Conservation (phyloP, 2,888 invertebrate species). For the Shargacucullia verbasci region DNA sequence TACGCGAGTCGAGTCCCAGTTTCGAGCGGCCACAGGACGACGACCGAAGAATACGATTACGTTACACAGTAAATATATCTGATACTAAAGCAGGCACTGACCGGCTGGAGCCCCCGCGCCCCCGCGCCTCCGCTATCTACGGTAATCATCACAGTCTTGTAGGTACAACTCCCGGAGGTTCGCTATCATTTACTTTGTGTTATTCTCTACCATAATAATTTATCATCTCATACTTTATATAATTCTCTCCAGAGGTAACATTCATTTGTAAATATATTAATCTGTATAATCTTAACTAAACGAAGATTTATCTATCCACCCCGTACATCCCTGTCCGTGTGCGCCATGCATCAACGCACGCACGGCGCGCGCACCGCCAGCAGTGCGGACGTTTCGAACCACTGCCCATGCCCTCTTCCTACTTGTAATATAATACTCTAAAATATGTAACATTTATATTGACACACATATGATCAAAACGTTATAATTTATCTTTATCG, state of each 20-base stretch:
- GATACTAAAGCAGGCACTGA: slow-evolving; percentile 53
- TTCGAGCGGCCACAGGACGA: slow-evolving; percentile 12
- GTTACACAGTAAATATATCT: slow-evolving; percentile 43
- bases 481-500: slow-evolving; percentile 41
- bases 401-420: not conserved
- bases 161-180: slow-evolving; percentile 42
- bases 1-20: slow-evolving; percentile 23
- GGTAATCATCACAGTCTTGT: slow-evolving; percentile 60
- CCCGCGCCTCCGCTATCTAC: slow-evolving; percentile 5
- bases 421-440: slow-evolving; percentile 45
- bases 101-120: slow-evolving; percentile 27
- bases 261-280: slow-evolving; percentile 57
- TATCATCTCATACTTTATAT: slow-evolving; percentile 12
- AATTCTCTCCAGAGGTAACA: slow-evolving; percentile 56
- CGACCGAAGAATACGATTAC: slow-evolving; percentile 23
- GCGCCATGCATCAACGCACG: not conserved
- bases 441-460: slow-evolving; percentile 62
- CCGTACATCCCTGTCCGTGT: too few species aligned
- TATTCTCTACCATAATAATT: slow-evolving; percentile 29
- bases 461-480: slow-evolving; percentile 47
- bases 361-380: not conserved
- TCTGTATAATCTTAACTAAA: slow-evolving; percentile 48
- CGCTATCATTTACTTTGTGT: slow-evolving; percentile 39
- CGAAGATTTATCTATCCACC: slow-evolving; percentile 29
- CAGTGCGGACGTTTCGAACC: not conserved